A percentile compares a stretch with the other conserved stretches of the same genome.
phyloP scores from a whole-genome alignment of 2,888 invertebrate species.

The Tridacna gigas region DNA sequence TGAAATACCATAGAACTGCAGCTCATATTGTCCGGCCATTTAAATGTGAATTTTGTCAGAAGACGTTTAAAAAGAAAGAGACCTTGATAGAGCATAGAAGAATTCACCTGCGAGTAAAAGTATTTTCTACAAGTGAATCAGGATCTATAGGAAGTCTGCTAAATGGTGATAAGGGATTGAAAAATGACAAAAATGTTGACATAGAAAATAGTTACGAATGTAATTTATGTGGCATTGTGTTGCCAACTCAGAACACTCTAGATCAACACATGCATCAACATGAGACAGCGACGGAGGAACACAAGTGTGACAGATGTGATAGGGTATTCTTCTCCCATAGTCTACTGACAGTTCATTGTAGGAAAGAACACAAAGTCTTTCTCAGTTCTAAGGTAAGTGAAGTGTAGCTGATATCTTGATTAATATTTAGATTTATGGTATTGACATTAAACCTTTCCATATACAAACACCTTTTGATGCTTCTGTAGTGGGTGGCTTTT shows the following conservation, averaged over 20 bases:
- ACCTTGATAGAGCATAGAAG: slow-evolving; percentile 60
- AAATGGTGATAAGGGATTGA: neutral
- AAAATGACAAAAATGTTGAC: slow-evolving; percentile 10
- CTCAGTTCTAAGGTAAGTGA: slow-evolving; percentile 45
- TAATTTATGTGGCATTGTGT: slow-evolving; percentile 52
- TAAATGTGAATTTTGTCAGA: slow-evolving; percentile 62
- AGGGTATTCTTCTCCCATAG: slow-evolving; percentile 56
- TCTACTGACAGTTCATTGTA: slow-evolving; percentile 55
- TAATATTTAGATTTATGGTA: no score
- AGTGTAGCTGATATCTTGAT: no score
- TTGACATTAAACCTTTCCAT: no score
- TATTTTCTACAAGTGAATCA: slow-evolving; percentile 12
- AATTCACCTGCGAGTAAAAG: slow-evolving; percentile 54
- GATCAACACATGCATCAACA: slow-evolving; percentile 59
- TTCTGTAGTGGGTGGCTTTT: no score
- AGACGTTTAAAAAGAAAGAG: slow-evolving; percentile 62
- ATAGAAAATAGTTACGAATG: slow-evolving; percentile 51
- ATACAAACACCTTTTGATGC: no score
- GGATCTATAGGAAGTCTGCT: neutral
- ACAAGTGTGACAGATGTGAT: slow-evolving; percentile 58
- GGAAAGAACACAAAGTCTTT: slow-evolving; percentile 62
- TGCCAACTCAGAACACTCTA: slow-evolving; percentile 37
- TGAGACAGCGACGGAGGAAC: slow-evolving; percentile 50
- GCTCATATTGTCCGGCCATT: slow-evolving; percentile 64
- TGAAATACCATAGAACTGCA: slow-evolving; percentile 55